phyloP scores from a whole-genome alignment of 2,797 vertebrate species.

The Brachyalestes nurse region DNA sequence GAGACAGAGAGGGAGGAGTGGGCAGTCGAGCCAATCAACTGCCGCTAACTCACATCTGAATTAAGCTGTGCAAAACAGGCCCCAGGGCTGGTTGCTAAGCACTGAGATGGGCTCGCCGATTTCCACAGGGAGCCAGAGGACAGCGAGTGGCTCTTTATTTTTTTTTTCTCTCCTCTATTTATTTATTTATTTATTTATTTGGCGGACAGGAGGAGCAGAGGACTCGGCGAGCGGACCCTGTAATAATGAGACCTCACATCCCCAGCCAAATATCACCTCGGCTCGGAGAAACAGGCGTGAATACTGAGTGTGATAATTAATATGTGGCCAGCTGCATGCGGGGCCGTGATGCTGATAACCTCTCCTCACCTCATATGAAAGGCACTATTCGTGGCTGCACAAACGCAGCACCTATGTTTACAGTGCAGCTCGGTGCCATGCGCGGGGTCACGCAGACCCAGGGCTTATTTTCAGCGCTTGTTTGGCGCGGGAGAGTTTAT shows the following conservation, averaged over 20 bases:
- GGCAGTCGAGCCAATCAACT: constrained; percentile 75
- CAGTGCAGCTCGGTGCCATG: constrained; percentile 39
- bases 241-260: constrained; percentile 73
- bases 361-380: constrained; percentile 65
- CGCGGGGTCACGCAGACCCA: constrained; percentile 24
- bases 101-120: constrained; percentile 77
- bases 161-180: constrained; percentile 56
- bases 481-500: constrained; percentile 54
- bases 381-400: constrained; percentile 41
- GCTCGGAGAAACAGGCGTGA: constrained; percentile 70
- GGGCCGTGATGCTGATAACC: constrained; percentile 65
- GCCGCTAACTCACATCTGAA: constrained; percentile 79
- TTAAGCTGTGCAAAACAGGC: constrained; percentile 84
- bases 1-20: constrained; percentile 46
- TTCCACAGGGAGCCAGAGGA: constrained; percentile 65
- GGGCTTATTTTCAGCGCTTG: constrained; percentile 56
- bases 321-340: constrained; percentile 63
- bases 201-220: constrained; percentile 46
- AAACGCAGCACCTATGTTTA: constrained; percentile 46
- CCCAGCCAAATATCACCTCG: constrained; percentile 62
- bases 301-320: constrained; percentile 71
- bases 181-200: constrained; percentile 32
- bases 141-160: constrained; percentile 48
- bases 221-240: constrained; percentile 64
- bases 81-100: constrained; percentile 85